Evolutionary conservation across 2,797 vertebrate genomes (phyloP), one percentile per base, ranked within the genome.

Genomic region (Enteromius paludinosus): DNA sequence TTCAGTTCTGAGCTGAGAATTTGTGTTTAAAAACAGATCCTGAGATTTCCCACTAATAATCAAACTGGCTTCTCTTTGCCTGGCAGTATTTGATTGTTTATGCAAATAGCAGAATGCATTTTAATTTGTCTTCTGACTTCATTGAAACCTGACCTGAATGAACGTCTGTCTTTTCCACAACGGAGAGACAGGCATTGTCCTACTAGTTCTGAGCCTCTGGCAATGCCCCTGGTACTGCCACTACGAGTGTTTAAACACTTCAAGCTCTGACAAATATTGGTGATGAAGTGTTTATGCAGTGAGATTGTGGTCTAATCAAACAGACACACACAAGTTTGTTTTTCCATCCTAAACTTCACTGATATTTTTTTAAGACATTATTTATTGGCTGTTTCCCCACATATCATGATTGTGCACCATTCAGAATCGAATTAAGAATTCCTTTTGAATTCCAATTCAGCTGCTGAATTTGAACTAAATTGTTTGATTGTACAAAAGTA

Each of bases 191-290:
- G 68, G 30, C 41, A 38, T 62, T 59, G 38, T 77, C 61, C 70
- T 28, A 30, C 61, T 79, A 69, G 56, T 71, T 71, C 28, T 28
- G 38, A 84, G 79, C 76, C 82, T 82, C 79, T 82, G 86, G 79
- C 75, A 20, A 86, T 79, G 82, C 82, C 82, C 65, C 65, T 20
- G 66, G 84, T 71, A 65, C 65, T 82, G 74, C 75, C 70, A 84
- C 45, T 14, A 61, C 23, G 52, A 83, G 49, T 84, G 64, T 70
- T 74, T 82, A 71, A 56, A 70, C 68, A 81, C 61, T 83, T 74
- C 28, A 81, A 85, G 84, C 47, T 20, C 54, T 74, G 30, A 62
- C 35, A 75, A 81, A 87, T 79, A 84, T 85, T 87, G 65, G 83
- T 66, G 20, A 33, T 71, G 75, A 75, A 76, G 70, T 74, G 38